These are phyloP conservation scores for Psix sp. DNA, from an alignment of 1,140 invertebrate genomes.

Conservation along the genomic window DNA sequence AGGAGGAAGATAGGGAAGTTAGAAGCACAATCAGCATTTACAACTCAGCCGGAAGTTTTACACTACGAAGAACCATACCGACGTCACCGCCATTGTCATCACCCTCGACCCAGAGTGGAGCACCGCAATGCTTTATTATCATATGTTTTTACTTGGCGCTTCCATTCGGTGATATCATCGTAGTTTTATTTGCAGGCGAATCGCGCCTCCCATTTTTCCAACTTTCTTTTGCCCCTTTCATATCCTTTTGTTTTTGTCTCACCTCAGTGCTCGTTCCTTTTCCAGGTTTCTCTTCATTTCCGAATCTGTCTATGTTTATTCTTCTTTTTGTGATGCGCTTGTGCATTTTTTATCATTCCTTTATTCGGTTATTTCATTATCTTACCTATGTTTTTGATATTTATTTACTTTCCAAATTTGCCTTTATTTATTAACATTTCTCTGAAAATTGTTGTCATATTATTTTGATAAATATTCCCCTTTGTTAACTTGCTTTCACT, in stretches of 20 bases:
- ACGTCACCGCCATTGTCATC: slow-evolving; percentile 55
- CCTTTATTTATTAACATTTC: slow-evolving; percentile 14
- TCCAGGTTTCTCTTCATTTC: slow-evolving; percentile 51
- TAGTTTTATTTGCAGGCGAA: slow-evolving; percentile 47
- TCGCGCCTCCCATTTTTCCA: slow-evolving; percentile 41
- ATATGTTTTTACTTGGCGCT: slow-evolving; percentile 68
- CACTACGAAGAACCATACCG: slow-evolving; percentile 46
- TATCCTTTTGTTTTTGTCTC: slow-evolving; percentile 12
- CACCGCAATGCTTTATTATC: slow-evolving; percentile 68
- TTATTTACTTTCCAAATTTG: slow-evolving; percentile 17
- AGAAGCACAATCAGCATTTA: slow-evolving; percentile 71
- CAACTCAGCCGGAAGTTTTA: slow-evolving; percentile 67
- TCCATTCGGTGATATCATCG: slow-evolving; percentile 59
- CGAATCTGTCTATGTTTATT: slow-evolving; percentile 43
- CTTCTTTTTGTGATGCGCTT: background rate
- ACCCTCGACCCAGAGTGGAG: slow-evolving; percentile 49
- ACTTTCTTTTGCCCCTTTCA: slow-evolving; percentile 21
- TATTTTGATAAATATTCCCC: slow-evolving; percentile 10
- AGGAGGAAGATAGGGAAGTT: slow-evolving; percentile 55
- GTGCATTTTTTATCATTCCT: slow-evolving; percentile 9
- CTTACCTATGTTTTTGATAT: slow-evolving; percentile 5
- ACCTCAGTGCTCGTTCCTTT: background rate
- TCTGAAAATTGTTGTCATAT: slow-evolving; percentile 5
- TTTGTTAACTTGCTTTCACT: slow-evolving; percentile 4
- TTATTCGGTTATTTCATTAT: slow-evolving; percentile 16